These are phyloP conservation scores for Lagria hirta DNA, from an alignment of 2,888 invertebrate species.

Conservation along the genomic window DNA sequence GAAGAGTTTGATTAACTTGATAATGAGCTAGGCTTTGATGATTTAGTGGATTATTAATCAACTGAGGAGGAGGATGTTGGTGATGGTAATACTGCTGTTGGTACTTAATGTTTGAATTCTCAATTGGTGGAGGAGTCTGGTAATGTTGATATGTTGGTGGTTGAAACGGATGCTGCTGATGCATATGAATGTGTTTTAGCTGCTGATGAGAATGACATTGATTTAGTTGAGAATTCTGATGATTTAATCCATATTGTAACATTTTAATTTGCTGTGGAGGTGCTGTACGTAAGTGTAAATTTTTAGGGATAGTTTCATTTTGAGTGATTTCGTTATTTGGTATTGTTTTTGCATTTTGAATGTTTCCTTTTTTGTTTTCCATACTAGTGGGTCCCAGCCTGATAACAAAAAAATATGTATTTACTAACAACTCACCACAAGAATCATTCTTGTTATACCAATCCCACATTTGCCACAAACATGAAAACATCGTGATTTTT, in stretches of 20 bases:
- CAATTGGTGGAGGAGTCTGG: conserved; percentile 36
- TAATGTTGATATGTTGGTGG: conserved; percentile 38
- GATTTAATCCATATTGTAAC: conserved; percentile 60
- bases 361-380: conserved; percentile 50
- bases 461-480: conserved; percentile 65
- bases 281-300: conserved; percentile 60
- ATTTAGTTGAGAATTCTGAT: conserved; percentile 49
- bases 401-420: conserved; percentile 29
- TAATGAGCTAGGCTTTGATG: conserved; percentile 32
- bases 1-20: conserved; percentile 30
- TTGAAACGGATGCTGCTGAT: conserved; percentile 40
- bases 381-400: conserved; percentile 53
- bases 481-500: conserved; percentile 61
- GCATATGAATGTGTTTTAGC: conserved; percentile 48
- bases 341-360: conserved; percentile 37
- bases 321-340: conserved; percentile 35
- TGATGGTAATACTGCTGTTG: conserved; percentile 35
- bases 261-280: conserved; percentile 59
- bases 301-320: conserved; percentile 52
- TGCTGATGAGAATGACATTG: conserved; percentile 55
- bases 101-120: conserved; percentile 35
- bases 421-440: conserved; percentile 1
- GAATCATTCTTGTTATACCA: conserved; percentile 40
- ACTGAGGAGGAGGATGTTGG: conserved; percentile 38
- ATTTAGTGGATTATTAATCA: conserved; percentile 29